Evolutionary conservation across 2,113 vertebrate species (phyloP).

Genomic region (Oxyruncus cristatus): DNA sequence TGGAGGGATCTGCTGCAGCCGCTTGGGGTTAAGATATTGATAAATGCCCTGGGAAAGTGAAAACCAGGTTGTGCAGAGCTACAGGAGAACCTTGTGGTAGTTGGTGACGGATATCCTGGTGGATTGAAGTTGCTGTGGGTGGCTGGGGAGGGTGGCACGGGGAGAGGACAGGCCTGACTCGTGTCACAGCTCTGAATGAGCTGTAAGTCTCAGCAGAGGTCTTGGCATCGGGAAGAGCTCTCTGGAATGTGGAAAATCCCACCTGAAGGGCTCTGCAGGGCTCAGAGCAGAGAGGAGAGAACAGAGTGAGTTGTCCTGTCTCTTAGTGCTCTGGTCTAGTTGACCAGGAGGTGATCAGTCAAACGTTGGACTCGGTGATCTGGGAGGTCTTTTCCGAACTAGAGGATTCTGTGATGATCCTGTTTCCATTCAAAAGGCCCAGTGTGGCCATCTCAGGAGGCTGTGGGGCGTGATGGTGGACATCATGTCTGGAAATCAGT

Average conservation of each 20-base stretch:
- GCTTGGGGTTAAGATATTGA: not conserved
- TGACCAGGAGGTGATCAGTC: not conserved
- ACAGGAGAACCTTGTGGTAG: not conserved
- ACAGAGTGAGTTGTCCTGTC: not conserved
- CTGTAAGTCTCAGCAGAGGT: accelerated
- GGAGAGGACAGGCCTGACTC: not conserved
- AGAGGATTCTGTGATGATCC: not conserved
- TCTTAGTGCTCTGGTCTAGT: not conserved
- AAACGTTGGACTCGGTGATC: not conserved
- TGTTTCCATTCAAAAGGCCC: not conserved
- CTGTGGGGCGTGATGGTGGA: not conserved
- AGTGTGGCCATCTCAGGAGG: not conserved
- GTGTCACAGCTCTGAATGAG: accelerated
- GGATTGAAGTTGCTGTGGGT: not conserved
- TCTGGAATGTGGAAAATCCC: accelerated
- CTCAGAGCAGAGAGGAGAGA: not conserved
- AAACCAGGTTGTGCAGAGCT: not conserved
- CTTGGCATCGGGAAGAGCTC: not conserved
- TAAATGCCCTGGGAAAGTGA: not conserved
- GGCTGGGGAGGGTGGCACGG: not conserved
- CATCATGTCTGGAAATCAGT: not conserved
- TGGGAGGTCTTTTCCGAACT: not conserved
- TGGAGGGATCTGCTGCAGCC: not conserved
- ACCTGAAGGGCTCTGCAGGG: not conserved
- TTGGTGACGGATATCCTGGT: not conserved